Conservation (phyloP, 2,113 vertebrate genomes). For the Procapra przewalskii region DNA sequence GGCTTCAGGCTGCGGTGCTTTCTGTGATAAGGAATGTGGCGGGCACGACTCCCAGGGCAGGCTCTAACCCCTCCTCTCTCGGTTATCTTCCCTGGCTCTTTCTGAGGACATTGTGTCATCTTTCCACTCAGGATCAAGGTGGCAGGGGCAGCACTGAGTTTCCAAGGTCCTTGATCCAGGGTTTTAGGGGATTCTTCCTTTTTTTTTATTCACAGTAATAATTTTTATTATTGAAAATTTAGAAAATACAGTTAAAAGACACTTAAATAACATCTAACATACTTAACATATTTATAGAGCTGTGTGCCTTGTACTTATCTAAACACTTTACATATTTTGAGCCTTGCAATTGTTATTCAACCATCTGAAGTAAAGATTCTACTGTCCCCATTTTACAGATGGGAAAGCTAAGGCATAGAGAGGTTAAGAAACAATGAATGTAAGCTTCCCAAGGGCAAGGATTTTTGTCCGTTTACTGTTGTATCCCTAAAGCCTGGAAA, state of each 20-base stretch:
- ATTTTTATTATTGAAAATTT: conserved; percentile 1
- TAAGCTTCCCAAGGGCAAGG: not conserved
- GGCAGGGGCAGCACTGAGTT: not conserved
- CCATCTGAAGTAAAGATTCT: not conserved
- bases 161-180: not conserved
- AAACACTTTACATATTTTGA: not conserved
- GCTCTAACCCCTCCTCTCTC: not conserved
- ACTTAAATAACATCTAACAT: not conserved
- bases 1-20: not conserved
- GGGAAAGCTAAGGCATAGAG: not conserved
- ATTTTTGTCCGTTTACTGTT: not conserved
- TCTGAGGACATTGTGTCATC: not conserved
- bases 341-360: not conserved
- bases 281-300: not conserved
- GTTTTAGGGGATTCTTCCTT: not conserved
- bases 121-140: not conserved
- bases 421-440: not conserved
- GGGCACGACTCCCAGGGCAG: not conserved
- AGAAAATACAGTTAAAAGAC: not conserved
- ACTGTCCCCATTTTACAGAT: not conserved
- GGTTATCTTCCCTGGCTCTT: not conserved
- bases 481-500: not conserved
- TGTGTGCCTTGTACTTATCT: not conserved
- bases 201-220: not conserved
- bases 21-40: not conserved